Conservation (phyloP, 2,888 invertebrate genomes). For the Athalia cordata region DNA sequence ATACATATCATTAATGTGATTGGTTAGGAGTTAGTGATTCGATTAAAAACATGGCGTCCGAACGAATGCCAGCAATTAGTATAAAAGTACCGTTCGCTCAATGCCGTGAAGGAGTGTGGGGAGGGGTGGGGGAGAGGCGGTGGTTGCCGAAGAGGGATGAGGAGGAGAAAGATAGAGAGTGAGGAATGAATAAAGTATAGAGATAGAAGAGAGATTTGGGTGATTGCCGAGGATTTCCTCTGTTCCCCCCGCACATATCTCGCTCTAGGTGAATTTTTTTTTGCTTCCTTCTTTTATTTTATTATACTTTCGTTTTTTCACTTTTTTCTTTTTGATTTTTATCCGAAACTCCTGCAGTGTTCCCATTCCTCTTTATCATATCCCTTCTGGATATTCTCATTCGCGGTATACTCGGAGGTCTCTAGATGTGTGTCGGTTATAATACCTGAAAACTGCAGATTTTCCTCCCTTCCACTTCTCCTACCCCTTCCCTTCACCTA, state of each 20-base stretch:
- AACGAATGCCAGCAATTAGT: constrained; percentile 21
- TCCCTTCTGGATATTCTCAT: no score
- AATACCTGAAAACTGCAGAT: no score
- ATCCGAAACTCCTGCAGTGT: neutral
- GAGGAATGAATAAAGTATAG: neutral
- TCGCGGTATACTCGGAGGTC: no score
- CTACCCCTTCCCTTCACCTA: neutral
- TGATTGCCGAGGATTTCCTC: constrained; percentile 17
- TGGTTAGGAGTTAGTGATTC: no score
- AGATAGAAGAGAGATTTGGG: neutral
- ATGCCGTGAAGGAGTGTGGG: neutral
- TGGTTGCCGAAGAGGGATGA: constrained; percentile 1
- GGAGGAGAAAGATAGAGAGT: neutral
- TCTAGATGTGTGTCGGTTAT: no score
- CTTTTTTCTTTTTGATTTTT: neutral
- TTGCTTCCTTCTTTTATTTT: neutral
- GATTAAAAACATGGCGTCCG: neutral
- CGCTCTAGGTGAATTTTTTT: neutral
- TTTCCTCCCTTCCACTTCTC: neutral
- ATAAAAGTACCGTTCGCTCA: constrained; percentile 7
- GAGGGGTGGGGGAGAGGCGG: neutral
- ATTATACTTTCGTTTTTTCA: neutral
- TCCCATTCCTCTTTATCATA: neutral
- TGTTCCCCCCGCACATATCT: neutral
- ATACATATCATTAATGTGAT: no score